Base-by-base conservation (phyloP, 2,888 invertebrate species). In the Netelia virgata region DNA sequence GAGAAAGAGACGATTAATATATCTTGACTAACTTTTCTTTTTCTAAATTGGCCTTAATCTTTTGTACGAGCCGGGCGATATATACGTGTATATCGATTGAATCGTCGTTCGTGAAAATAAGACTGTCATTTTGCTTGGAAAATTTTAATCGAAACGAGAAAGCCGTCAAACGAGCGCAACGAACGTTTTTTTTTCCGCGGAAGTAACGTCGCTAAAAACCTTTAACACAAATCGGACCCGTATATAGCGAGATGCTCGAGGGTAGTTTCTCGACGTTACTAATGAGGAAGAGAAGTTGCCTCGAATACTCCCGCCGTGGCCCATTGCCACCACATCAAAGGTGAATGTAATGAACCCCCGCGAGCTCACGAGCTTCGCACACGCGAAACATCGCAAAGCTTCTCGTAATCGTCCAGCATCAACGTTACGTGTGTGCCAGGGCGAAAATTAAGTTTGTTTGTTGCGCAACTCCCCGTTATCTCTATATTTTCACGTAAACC, bases 291-390 rank as follows among this genome's bases (percentile, higher is more conserved):
- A 74, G 55, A 53, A 9, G 53, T 57, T 55, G 64, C 64, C 43
- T 14, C 47, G 14, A 14, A 47, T 47, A 47, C 63, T 20, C 20
- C 53, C 20, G 20, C 18, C 11, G 64, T 36, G 69, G 70, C 64
- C 74, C 79, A 53, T 66, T 50, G 64, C 50, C 18, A 41, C 83
- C 75, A 80, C 83, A 79, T 83, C 83, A 83, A 83, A 83, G 80
- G 36, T 16, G 23, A 64, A 72, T 76, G 66, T 76, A 76, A 75
- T 50, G 69, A 84, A 77, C 80, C 61, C 41, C 41, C 41, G 36
- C 18, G 63, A 63, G 64, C 55, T 9, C 63, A 50, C 50, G 20
- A 10, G 28, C 43, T 16, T 47, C 47, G 47, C 47, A 47, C 14
- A 47, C 11, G 47, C 47, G 14, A 47, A 47, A 3, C 14, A 47